Conservation (phyloP, 2,888 invertebrate species). For the Falcaria lacertinaria region DNA sequence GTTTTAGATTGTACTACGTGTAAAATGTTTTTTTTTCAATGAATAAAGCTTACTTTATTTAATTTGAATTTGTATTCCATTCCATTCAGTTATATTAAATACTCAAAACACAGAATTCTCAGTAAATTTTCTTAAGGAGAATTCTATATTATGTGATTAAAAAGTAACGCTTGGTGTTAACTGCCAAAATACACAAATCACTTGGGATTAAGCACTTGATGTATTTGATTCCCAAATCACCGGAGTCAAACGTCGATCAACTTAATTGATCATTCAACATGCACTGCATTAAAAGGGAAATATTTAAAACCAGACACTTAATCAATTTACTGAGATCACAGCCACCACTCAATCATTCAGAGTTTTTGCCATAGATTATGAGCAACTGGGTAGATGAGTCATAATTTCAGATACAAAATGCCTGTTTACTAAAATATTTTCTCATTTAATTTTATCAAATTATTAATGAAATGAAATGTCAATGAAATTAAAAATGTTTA, state of each 20-base stretch:
- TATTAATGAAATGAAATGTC: too few species aligned
- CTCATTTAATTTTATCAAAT: too few species aligned
- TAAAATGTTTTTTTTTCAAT: too few species aligned
- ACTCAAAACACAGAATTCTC: too few species aligned
- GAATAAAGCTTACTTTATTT: too few species aligned
- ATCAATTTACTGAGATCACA: constrained; percentile 68
- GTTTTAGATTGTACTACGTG: too few species aligned
- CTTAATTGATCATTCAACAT: constrained; percentile 70
- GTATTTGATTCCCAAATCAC: constrained; percentile 36
- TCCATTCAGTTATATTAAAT: too few species aligned
- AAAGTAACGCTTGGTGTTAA: background rate
- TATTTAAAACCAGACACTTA: constrained; percentile 61
- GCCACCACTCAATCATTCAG: constrained; percentile 56
- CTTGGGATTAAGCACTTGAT: constrained; percentile 29
- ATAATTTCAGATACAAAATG: background rate
- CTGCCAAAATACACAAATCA: constrained; percentile 29
- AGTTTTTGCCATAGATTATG: constrained; percentile 19
- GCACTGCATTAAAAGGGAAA: constrained; percentile 51
- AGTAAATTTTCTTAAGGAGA: too few species aligned
- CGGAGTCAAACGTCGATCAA: constrained; percentile 61
- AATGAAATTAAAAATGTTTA: too few species aligned
- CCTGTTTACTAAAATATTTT: background rate
- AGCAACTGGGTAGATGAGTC: constrained; percentile 9
- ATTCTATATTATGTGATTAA: too few species aligned
- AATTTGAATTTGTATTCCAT: too few species aligned